Percentiles rank a stretch among this genome's conserved stretches.
phyloP scores from a whole-genome alignment of 23 tunicate species.

The Oikopleura dioica region DNA sequence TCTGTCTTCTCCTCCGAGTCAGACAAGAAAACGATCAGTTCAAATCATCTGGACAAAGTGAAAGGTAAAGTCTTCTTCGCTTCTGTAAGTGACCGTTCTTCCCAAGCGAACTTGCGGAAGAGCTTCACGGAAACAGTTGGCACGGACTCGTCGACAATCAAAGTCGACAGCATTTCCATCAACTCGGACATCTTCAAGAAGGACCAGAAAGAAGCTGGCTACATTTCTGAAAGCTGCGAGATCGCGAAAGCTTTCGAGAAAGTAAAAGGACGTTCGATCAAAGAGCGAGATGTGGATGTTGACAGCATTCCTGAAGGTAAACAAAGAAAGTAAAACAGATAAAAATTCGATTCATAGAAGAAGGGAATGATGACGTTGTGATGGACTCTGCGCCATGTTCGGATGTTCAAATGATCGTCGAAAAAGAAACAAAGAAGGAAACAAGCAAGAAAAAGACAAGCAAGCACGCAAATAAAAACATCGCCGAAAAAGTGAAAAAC shows the following conservation, averaged over 20 bases:
- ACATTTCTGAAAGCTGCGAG: neutral
- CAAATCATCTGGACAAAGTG: neutral
- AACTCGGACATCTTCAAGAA: neutral
- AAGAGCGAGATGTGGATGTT: neutral
- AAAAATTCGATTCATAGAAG: too few species aligned
- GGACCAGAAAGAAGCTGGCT: conserved; percentile 1
- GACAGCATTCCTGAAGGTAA: too few species aligned
- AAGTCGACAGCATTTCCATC: conserved; percentile 4
- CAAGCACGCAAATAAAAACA: too few species aligned
- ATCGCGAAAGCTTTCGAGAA: neutral
- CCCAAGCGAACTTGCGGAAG: neutral
- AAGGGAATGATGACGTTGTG: too few species aligned
- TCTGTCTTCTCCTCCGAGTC: conserved; percentile 5
- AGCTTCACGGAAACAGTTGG: neutral
- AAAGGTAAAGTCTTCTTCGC: too few species aligned
- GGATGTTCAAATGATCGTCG: too few species aligned
- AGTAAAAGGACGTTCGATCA: conserved; percentile 2
- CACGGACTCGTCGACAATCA: neutral
- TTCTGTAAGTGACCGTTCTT: too few species aligned
- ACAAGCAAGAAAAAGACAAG: too few species aligned
- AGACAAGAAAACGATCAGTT: neutral
- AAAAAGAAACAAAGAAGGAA: too few species aligned
- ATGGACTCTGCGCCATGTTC: too few species aligned
- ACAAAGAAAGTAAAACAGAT: too few species aligned
- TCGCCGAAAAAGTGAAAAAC: too few species aligned